phyloP scores from a whole-genome alignment of 2,113 vertebrate genomes.

The Sarotherodon lohbergeri region DNA sequence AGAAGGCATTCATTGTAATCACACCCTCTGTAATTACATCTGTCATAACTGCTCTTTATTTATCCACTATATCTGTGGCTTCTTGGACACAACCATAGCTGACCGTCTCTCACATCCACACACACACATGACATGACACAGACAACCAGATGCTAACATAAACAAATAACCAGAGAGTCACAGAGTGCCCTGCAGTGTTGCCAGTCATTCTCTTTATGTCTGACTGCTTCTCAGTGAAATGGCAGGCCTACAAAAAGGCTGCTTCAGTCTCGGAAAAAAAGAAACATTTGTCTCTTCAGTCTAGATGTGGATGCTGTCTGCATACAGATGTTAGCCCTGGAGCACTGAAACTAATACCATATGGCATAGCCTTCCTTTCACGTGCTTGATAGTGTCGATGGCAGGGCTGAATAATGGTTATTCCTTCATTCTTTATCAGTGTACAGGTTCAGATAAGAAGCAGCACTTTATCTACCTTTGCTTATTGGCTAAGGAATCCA shows the following conservation, averaged over 20 bases:
- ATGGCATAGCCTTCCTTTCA: slow-evolving; percentile 15
- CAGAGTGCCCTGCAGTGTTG: slow-evolving; percentile 8
- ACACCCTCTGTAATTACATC: not conserved
- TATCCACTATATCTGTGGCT: not conserved
- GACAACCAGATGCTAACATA: not conserved
- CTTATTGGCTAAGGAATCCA: not conserved
- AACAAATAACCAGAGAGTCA: slow-evolving; percentile 17
- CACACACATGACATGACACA: not conserved
- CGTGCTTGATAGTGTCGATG: not conserved
- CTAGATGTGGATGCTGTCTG: slow-evolving; percentile 18
- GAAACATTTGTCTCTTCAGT: slow-evolving; percentile 21
- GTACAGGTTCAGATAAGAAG: not conserved
- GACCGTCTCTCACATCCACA: not conserved
- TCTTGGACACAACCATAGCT: not conserved
- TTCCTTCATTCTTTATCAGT: not conserved
- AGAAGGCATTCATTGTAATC: not conserved
- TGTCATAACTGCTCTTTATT: not conserved
- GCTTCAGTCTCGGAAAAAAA: not conserved
- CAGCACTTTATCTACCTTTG: not conserved
- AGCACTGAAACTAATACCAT: slow-evolving; percentile 32
- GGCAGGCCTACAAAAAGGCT: not conserved
- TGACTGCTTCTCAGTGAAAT: slow-evolving; percentile 1
- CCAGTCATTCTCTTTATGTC: slow-evolving; percentile 24
- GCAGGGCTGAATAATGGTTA: not conserved
- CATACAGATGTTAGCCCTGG: slow-evolving; percentile 46